Evolutionary conservation across 2,113 vertebrate species (phyloP).

Genomic region (Indri indri): DNA sequence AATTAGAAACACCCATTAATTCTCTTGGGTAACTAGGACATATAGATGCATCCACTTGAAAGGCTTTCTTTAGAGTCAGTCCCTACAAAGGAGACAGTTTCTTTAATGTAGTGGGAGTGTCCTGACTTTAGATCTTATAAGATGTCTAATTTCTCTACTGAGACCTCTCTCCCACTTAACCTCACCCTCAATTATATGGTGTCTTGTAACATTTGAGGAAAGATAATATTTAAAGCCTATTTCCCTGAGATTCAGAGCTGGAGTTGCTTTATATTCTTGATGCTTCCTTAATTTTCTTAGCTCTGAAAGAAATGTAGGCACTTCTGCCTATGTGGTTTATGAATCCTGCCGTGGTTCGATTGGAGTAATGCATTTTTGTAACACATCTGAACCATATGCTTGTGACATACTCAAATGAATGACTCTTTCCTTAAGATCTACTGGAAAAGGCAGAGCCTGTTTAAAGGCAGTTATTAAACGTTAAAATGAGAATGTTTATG

Average conservation of each 20-base stretch:
- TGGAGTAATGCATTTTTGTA: conserved; percentile 27
- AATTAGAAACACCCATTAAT: neutral
- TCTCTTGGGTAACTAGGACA: neutral
- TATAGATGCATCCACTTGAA: neutral
- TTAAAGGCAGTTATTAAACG: conserved; percentile 29
- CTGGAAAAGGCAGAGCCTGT: neutral
- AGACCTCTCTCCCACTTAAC: neutral
- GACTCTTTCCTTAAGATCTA: conserved; percentile 4
- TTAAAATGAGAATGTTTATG: conserved; percentile 21
- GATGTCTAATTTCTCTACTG: neutral
- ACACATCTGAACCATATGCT: neutral
- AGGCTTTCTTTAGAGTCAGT: neutral
- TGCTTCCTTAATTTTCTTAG: neutral
- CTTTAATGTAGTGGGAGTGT: neutral
- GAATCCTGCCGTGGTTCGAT: neutral
- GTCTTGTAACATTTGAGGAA: neutral
- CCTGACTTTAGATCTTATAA: neutral
- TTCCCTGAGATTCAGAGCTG: neutral
- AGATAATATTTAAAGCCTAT: neutral
- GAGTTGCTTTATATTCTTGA: neutral
- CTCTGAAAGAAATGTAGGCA: neutral
- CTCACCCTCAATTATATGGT: neutral
- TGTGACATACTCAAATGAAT: neutral
- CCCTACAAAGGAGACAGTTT: neutral
- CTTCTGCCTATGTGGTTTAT: conserved; percentile 1